Evolutionary conservation across 2,888 invertebrate genomes (phyloP), one percentile per base, ranked within the genome.

Genomic region (Pimpla rufipes): DNA sequence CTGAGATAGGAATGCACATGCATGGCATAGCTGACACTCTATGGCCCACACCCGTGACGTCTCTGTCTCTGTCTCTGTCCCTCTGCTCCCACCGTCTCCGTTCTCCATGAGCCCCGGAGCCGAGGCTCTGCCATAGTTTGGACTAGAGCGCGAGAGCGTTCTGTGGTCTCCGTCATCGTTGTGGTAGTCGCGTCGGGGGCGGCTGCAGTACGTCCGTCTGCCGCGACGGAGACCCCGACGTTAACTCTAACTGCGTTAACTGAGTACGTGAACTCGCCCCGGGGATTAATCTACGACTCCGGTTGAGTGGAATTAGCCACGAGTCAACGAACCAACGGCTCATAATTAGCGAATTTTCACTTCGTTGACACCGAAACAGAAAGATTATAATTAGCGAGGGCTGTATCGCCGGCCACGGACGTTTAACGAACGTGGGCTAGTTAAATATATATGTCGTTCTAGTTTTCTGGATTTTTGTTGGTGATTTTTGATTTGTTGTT

Each of bases 1-100:
- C 52, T 11, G 52, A 79, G 79, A 79, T 73, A 79, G 71, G 79
- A 79, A 79, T 79, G 71, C 55, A 71, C 79, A 66, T 52, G 64
- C 62, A 50, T 66, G 57, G 57, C 73, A 67, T 66, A 52, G 70
- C 78, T 70, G 62, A 78, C 78, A 78, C 78, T 71, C 35, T 52
- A 37, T 29, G 52, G 21, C 42, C 42, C 42, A 73, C 47, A 71
- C 73, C 50, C 29, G 75, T 57, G 66, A 66, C 66, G 64, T 29
- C 2, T 29, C 29, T 29, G 3, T 29, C 29, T 29, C 2, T 29
- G 3, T 29, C 29, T 29, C 29, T 29, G 3, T 29, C 29, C 29
- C 29, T 29, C 29, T 3, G 2, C 29, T 29, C 29, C 29, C 3
- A 2, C 29, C 29, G 29, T 29, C 29, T 29, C 29, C 5, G 42